phyloP scores from a whole-genome alignment of 2,113 vertebrate species.

The Seriola rivoliana region DNA sequence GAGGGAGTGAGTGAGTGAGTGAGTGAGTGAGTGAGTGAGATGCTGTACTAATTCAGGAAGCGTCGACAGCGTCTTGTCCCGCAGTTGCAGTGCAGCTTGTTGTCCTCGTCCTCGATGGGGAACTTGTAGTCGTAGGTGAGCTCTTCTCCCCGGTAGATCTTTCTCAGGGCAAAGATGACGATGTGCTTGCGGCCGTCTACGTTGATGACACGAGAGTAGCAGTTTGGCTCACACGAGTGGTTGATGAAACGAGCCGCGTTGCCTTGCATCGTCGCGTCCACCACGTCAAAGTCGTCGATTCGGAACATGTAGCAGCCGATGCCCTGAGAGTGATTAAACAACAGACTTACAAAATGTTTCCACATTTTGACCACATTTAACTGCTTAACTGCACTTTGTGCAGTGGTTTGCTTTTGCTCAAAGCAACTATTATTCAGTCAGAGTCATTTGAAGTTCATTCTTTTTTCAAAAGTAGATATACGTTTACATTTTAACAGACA shows the following conservation, averaged over 20 bases:
- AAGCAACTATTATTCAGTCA: too few species aligned
- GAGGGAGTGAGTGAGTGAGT: too few species aligned
- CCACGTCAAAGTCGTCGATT: slow-evolving; percentile 94
- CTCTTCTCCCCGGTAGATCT: slow-evolving; percentile 93
- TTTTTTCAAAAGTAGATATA: too few species aligned
- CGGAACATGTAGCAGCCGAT: slow-evolving; percentile 98
- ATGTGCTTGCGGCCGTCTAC: slow-evolving; percentile 96
- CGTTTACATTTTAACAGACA: too few species aligned
- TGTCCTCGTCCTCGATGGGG: slow-evolving; percentile 92
- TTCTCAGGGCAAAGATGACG: slow-evolving; percentile 92
- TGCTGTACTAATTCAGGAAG: slow-evolving; percentile 87
- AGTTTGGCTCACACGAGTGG: slow-evolving; percentile 95
- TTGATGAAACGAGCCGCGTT: slow-evolving; percentile 95
- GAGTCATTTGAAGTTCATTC: too few species aligned
- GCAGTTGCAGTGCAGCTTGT: slow-evolving; percentile 93
- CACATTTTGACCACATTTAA: not conserved
- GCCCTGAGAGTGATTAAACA: slow-evolving; percentile 79
- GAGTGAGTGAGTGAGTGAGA: not conserved
- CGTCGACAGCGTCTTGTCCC: slow-evolving; percentile 89
- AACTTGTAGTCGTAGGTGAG: slow-evolving; percentile 97
- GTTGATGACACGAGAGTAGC: slow-evolving; percentile 93
- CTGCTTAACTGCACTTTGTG: not conserved
- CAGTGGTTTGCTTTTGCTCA: too few species aligned
- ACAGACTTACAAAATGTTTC: not conserved
- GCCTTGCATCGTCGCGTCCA: slow-evolving; percentile 94